These are phyloP conservation scores for Crax fasciolata DNA, from an alignment of 2,797 vertebrate species.

Conservation along the genomic window DNA sequence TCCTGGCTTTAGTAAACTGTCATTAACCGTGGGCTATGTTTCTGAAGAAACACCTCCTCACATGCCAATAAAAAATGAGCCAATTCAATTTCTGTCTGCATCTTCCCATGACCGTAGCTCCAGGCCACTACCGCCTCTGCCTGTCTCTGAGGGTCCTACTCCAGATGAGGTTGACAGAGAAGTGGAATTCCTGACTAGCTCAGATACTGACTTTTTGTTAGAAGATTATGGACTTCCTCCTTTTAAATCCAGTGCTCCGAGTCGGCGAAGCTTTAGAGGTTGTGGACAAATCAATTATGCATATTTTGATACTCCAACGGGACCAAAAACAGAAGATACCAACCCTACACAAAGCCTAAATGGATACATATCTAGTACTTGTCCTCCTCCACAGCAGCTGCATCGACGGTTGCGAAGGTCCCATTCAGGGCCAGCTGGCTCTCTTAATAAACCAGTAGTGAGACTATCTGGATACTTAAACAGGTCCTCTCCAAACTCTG, in stretches of 20 bases:
- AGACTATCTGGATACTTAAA: conserved; percentile 82
- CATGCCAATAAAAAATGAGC: conserved; percentile 76
- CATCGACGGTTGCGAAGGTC: conserved; percentile 90
- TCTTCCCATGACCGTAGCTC: conserved; percentile 82
- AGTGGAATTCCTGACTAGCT: conserved; percentile 90
- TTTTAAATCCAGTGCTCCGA: conserved; percentile 83
- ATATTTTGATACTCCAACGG: conserved; percentile 88
- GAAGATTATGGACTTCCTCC: conserved; percentile 81
- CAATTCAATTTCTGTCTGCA: conserved; percentile 37
- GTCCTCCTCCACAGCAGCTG: conserved; percentile 76
- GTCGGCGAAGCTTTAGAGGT: conserved; percentile 90
- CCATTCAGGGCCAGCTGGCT: conserved; percentile 94
- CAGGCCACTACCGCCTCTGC: conserved; percentile 92
- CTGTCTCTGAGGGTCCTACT: conserved; percentile 84
- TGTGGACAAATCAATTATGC: conserved; percentile 94
- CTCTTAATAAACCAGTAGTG: conserved; percentile 91
- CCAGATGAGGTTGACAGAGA: conserved; percentile 91
- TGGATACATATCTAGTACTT: conserved; percentile 60
- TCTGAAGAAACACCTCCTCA: conserved; percentile 86
- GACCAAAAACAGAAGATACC: conserved; percentile 68
- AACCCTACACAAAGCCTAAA: conserved; percentile 50
- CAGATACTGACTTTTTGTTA: conserved; percentile 85
- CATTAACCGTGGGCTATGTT: conserved; percentile 72
- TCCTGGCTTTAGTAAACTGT: conserved; percentile 88
- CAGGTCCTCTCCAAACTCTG: conserved; percentile 81